Conservation (phyloP, 2,797 vertebrate species). For the Coranthus polyacanthus region DNA sequence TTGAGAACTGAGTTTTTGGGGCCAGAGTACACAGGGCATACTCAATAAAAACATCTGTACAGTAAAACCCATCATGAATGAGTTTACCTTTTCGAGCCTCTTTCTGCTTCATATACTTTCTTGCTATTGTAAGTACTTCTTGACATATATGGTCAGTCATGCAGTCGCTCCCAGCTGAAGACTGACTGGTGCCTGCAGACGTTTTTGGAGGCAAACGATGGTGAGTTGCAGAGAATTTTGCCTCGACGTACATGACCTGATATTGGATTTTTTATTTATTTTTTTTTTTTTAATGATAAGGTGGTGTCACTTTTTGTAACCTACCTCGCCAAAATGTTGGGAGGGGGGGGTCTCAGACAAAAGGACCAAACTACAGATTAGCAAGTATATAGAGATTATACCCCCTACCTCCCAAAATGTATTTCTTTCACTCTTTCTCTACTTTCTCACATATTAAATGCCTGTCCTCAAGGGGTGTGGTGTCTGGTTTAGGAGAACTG, state of each 20-base stretch:
- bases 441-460: slow-evolving; percentile 39
- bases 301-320: slow-evolving; percentile 77
- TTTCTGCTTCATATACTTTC: slow-evolving; percentile 47
- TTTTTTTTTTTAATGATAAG: slow-evolving; percentile 52
- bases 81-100: slow-evolving; percentile 65
- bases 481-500: slow-evolving; percentile 51
- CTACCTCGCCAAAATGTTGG: slow-evolving; percentile 79
- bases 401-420: slow-evolving; percentile 28
- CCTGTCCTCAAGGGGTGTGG: slow-evolving; percentile 68
- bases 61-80: slow-evolving; percentile 73
- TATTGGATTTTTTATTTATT: slow-evolving; percentile 18
- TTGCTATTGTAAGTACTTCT: slow-evolving; percentile 54
- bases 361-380: slow-evolving; percentile 80
- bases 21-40: slow-evolving; percentile 68
- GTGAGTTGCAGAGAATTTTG: slow-evolving; percentile 45
- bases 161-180: slow-evolving; percentile 53
- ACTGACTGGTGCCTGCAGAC: slow-evolving; percentile 19
- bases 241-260: background rate
- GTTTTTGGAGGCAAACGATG: slow-evolving; percentile 35
- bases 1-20: slow-evolving; percentile 57
- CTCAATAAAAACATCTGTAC: slow-evolving; percentile 79
- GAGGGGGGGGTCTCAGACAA: slow-evolving; percentile 54
- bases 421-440: slow-evolving; percentile 14
- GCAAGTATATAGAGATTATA: slow-evolving; percentile 66
- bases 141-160: slow-evolving; percentile 51